Evolutionary conservation across 2,113 vertebrate species (phyloP).

Genomic region (Columba livia): DNA sequence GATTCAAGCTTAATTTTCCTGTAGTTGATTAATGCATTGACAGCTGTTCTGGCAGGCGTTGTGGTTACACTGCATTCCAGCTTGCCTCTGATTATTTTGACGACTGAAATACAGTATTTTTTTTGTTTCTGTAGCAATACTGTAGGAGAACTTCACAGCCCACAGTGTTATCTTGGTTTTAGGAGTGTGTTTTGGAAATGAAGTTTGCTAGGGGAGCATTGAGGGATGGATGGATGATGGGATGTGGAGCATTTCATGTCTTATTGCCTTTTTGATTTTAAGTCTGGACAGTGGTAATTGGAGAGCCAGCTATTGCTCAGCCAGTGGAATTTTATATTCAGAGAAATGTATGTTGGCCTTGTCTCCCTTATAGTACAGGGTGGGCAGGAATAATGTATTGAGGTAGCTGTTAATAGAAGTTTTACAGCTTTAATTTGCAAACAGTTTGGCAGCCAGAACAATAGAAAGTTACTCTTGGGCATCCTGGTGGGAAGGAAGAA

Average conservation of each 20-base stretch:
- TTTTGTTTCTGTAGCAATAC: not conserved
- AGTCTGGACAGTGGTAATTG: not conserved
- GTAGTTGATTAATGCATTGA: constrained; percentile 12
- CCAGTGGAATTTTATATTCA: not conserved
- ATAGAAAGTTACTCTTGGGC: not conserved
- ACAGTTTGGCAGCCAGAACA: not conserved
- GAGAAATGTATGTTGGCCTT: not conserved
- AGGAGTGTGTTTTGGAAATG: not conserved
- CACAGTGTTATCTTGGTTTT: not conserved
- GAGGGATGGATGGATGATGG: not conserved
- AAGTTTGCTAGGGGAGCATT: not conserved
- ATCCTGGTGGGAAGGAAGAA: not conserved
- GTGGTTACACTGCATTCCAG: constrained; percentile 20
- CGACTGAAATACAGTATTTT: not conserved
- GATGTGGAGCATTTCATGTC: not conserved
- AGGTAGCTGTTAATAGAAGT: not conserved
- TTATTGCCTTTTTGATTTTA: not conserved
- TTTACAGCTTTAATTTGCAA: not conserved
- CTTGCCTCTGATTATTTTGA: not conserved
- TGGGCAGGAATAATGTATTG: not conserved
- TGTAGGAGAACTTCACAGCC: not conserved
- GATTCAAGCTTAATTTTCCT: constrained; percentile 9
- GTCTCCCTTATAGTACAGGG: not conserved
- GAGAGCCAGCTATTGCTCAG: not conserved
- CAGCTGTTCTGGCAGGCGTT: not conserved